These are phyloP conservation scores for Merodon equestris DNA, from an alignment of 2,888 invertebrate species.

Conservation along the genomic window DNA sequence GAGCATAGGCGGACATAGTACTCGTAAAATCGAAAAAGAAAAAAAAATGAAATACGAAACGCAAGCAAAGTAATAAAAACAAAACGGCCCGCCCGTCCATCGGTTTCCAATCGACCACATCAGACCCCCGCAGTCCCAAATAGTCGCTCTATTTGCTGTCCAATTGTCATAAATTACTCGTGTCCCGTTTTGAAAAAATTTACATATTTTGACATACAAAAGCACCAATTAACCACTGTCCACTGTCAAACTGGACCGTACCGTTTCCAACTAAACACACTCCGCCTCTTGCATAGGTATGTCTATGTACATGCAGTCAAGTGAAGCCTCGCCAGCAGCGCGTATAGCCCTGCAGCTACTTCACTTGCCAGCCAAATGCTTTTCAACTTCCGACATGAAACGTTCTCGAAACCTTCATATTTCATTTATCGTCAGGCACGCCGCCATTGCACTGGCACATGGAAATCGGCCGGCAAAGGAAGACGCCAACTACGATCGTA, in stretches of 20 bases:
- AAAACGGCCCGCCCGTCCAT: too few species aligned
- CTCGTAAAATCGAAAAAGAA: too few species aligned
- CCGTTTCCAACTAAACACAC: not conserved
- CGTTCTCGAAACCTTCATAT: constrained; percentile 65
- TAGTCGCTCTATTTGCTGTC: constrained; percentile 35
- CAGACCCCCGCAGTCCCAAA: not conserved
- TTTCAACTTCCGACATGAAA: constrained; percentile 64
- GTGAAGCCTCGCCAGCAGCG: constrained; percentile 36
- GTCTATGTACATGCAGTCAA: not conserved
- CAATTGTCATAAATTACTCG: constrained; percentile 64
- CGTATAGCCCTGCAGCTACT: constrained; percentile 52
- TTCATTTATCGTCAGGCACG: constrained; percentile 61
- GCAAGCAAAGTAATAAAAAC: too few species aligned
- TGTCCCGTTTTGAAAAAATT: constrained; percentile 38
- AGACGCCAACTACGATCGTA: constrained; percentile 1
- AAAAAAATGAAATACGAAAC: too few species aligned
- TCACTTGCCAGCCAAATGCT: constrained; percentile 43
- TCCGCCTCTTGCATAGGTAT: not conserved
- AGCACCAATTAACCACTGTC: constrained; percentile 61
- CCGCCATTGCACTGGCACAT: constrained; percentile 23
- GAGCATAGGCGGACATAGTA: too few species aligned
- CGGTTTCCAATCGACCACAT: too few species aligned
- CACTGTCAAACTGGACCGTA: constrained; percentile 16
- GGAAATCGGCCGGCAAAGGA: constrained; percentile 8
- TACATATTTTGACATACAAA: constrained; percentile 63